These are phyloP conservation scores for Pseudolaguvia tuberculata DNA, from an alignment of 2,113 vertebrate species.

Conservation along the genomic window DNA sequence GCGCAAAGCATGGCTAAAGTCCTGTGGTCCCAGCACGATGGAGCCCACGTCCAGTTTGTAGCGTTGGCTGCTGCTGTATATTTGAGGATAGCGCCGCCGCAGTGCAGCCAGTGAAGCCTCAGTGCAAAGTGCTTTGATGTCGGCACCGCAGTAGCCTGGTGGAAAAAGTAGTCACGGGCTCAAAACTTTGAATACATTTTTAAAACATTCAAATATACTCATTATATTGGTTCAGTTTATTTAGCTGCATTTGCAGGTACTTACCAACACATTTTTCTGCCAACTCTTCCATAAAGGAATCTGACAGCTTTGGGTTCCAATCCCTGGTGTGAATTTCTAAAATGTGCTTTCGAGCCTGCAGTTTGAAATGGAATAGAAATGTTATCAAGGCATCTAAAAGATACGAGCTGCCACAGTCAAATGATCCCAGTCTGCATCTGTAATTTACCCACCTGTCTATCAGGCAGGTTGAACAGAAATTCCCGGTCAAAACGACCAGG, in stretches of 20 bases:
- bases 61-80: constrained; percentile 93
- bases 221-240: neutral
- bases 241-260: neutral
- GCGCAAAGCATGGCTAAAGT: constrained; percentile 91
- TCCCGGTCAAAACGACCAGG: constrained; percentile 98
- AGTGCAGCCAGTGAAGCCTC: constrained; percentile 92
- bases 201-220: neutral
- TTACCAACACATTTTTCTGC: constrained; percentile 99
- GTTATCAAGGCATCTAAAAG: neutral
- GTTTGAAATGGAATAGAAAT: constrained; percentile 23
- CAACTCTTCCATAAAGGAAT: constrained; percentile 90
- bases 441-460: constrained; percentile 79
- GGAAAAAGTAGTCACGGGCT: neutral
- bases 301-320: constrained; percentile 91
- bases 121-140: constrained; percentile 99
- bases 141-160: constrained; percentile 94
- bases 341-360: constrained; percentile 97
- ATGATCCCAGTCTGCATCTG: neutral
- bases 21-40: constrained; percentile 84
- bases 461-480: constrained; percentile 96
- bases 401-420: no score
- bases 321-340: constrained; percentile 96
- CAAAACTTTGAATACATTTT: no score
- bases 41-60: constrained; percentile 89
- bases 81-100: constrained; percentile 93